Conservation (phyloP, 2,797 vertebrate genomes). For the Macropus fuliginosus region DNA sequence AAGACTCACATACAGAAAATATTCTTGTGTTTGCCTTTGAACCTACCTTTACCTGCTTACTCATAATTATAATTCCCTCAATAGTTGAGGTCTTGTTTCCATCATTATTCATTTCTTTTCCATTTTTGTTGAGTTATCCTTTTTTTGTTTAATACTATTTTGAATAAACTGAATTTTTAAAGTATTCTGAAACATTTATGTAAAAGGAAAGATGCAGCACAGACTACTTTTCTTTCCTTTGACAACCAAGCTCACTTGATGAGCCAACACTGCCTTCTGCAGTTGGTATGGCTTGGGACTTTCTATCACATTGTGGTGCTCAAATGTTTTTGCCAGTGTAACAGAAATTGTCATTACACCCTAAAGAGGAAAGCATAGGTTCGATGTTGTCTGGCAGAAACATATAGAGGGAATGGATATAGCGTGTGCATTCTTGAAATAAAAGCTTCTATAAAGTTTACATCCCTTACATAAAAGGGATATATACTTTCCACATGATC, state of each 20-base stretch:
- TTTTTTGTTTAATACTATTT: constrained; percentile 35
- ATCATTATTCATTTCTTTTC: background rate
- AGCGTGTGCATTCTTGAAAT: background rate
- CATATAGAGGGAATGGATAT: background rate
- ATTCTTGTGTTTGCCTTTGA: background rate
- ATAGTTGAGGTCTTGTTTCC: background rate
- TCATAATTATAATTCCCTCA: background rate
- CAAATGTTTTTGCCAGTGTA: constrained; percentile 7
- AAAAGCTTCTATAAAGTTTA: background rate
- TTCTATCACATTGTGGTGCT: background rate
- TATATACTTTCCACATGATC: background rate
- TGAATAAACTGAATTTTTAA: constrained; percentile 32
- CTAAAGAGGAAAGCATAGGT: background rate
- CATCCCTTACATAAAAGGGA: too few relatives aligned
- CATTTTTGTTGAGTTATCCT: background rate
- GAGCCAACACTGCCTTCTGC: constrained; percentile 23
- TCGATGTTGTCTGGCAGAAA: background rate
- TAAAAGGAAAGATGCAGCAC: constrained; percentile 49
- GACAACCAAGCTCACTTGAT: constrained; percentile 7
- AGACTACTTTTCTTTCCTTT: background rate
- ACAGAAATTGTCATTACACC: background rate
- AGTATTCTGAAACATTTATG: constrained; percentile 32
- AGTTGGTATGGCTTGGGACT: constrained; percentile 9
- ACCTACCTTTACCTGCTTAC: background rate
- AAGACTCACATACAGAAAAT: background rate